phyloP scores from a whole-genome alignment of 1,140 invertebrate species.

The Armadillidium nasatum region DNA sequence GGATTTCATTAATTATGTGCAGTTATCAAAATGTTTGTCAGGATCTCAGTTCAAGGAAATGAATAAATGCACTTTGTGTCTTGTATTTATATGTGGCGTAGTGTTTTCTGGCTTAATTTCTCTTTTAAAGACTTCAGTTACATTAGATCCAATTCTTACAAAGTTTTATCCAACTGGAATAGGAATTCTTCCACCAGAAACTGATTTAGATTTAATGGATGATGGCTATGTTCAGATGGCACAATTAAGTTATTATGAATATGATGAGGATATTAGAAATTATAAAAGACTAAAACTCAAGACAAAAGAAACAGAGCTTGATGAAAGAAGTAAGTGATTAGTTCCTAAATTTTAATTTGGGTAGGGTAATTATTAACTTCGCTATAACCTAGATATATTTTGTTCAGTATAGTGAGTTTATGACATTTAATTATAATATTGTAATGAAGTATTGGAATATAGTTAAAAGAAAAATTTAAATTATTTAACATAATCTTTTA shows the following conservation, averaged over 20 bases:
- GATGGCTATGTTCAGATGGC: neutral
- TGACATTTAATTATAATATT: no score
- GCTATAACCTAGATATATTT: no score
- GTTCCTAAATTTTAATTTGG: no score
- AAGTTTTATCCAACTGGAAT: neutral
- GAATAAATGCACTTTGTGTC: neutral
- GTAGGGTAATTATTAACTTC: no score
- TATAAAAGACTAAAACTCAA: neutral
- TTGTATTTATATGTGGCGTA: constrained; percentile 7
- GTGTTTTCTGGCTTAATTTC: neutral
- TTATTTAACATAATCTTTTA: no score
- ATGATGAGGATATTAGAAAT: neutral
- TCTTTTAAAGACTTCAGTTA: neutral
- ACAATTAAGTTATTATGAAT: neutral
- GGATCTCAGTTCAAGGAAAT: neutral
- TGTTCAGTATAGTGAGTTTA: no score
- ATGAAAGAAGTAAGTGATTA: neutral
- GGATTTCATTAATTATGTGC: no score
- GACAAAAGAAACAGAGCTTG: neutral
- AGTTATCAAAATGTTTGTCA: no score
- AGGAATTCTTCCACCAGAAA: neutral
- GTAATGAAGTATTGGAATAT: no score
- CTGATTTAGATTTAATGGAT: constrained; percentile 8
- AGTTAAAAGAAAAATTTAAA: no score
- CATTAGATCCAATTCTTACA: neutral